Percentiles rank a stretch among this genome's conserved stretches.
Conservation (phyloP, 2,888 invertebrate genomes). For the Drosophila putrida region DNA sequence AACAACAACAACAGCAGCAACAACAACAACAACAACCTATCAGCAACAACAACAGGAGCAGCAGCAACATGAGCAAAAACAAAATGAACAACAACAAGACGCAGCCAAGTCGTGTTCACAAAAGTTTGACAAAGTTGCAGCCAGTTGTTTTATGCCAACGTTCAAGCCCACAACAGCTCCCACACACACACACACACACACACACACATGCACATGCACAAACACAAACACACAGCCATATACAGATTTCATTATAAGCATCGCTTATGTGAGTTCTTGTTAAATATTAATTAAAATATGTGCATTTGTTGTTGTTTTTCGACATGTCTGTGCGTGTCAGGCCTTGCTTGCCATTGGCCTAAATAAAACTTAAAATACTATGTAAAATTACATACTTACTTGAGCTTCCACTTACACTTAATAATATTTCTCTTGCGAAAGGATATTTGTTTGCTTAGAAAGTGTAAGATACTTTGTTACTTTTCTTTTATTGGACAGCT, state of each 20-base stretch:
- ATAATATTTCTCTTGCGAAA: neutral
- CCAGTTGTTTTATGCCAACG: conserved; percentile 41
- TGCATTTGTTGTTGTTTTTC: conserved; percentile 46
- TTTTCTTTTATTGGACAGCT: conserved; percentile 30
- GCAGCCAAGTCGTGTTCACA: conserved; percentile 41
- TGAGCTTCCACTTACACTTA: neutral
- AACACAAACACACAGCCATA: conserved; percentile 10
- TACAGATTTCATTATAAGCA: conserved; percentile 64
- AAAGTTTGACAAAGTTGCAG: conserved; percentile 67
- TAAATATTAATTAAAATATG: conserved; percentile 83
- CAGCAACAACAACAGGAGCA: conserved; percentile 23
- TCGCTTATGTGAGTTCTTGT: conserved; percentile 75
- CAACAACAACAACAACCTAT: conserved; percentile 33
- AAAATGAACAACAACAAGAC: conserved; percentile 17
- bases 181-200: conserved; percentile 23
- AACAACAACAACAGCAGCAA: conserved; percentile 21
- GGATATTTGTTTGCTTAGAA: conserved; percentile 9
- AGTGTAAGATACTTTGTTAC: conserved; percentile 19
- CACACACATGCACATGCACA: neutral
- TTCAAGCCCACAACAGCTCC: conserved; percentile 24
- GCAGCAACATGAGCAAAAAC: conserved; percentile 35
- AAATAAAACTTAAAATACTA: conserved; percentile 10
- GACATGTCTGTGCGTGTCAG: conserved; percentile 19
- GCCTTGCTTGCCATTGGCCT: conserved; percentile 10
- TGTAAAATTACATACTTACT: conserved; percentile 13